Conservation (phyloP, 2,888 invertebrate species). For the Ochropacha duplaris region DNA sequence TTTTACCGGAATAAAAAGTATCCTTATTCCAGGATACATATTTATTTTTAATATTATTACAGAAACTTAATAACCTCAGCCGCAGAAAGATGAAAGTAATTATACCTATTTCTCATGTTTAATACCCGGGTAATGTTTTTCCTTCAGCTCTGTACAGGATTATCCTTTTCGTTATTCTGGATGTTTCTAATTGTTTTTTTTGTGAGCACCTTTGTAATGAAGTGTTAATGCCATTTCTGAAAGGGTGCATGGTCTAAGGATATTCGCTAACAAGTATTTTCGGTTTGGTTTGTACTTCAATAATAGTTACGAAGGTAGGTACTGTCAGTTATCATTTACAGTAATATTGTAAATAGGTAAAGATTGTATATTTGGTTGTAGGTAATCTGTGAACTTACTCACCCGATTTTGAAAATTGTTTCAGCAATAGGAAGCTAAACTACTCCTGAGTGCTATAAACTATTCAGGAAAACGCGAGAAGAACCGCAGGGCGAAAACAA, state of each 20-base stretch:
- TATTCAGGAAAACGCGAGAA: too few relatives aligned
- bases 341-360: too few relatives aligned
- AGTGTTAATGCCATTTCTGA: not conserved
- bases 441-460: too few relatives aligned
- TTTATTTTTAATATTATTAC: not conserved
- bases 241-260: constrained; percentile 2
- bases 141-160: constrained; percentile 38
- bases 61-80: constrained; percentile 19
- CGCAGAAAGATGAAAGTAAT: constrained; percentile 34
- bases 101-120: constrained; percentile 52
- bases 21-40: too few relatives aligned
- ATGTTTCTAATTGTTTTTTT: constrained; percentile 50
- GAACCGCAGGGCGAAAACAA: too few relatives aligned
- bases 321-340: too few relatives aligned
- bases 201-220: constrained; percentile 12
- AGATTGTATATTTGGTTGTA: too few relatives aligned
- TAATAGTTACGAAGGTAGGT: too few relatives aligned
- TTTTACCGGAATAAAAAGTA: too few relatives aligned
- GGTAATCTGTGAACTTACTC: too few relatives aligned
- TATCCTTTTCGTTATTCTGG: constrained; percentile 30
- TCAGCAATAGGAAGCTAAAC: too few relatives aligned
- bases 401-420: too few relatives aligned
- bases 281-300: not conserved
- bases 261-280: not conserved
- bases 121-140: constrained; percentile 45